Evolutionary conservation across 1,140 invertebrate species (phyloP).

Genomic region (Gonioctena quinquepunctata): DNA sequence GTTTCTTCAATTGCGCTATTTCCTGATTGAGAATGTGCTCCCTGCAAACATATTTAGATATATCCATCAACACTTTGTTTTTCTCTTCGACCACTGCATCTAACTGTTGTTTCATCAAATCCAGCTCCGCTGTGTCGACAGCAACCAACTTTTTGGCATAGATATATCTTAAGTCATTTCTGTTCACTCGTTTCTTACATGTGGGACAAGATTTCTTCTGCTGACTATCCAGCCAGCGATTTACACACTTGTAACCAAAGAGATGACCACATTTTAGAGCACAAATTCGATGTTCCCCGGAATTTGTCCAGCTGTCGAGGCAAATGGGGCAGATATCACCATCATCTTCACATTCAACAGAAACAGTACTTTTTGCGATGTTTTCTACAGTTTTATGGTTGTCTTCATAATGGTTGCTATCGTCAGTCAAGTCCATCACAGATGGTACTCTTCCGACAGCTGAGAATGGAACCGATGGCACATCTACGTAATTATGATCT

Average conservation of each 20-base stretch:
- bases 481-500: background rate
- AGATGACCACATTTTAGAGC: conserved; percentile 88
- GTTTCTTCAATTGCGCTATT: conserved; percentile 47
- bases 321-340: conserved; percentile 84
- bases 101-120: conserved; percentile 60
- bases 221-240: conserved; percentile 71
- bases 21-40: conserved; percentile 44
- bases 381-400: background rate
- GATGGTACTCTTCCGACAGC: background rate
- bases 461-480: background rate
- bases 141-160: conserved; percentile 60
- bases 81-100: conserved; percentile 55
- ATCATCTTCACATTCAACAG: conserved; percentile 58
- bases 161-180: conserved; percentile 74
- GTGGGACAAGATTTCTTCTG: conserved; percentile 73
- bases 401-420: background rate
- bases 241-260: conserved; percentile 83
- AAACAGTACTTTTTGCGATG: background rate
- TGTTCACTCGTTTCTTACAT: conserved; percentile 76
- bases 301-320: conserved; percentile 82
- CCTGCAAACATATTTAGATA: conserved; percentile 52
- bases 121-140: conserved; percentile 60
- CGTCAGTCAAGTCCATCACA: background rate
- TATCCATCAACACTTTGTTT: conserved; percentile 56
- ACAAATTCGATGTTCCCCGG: conserved; percentile 81